Evolutionary conservation across 2,888 invertebrate genomes (phyloP).

Genomic region (Salticus scenicus): DNA sequence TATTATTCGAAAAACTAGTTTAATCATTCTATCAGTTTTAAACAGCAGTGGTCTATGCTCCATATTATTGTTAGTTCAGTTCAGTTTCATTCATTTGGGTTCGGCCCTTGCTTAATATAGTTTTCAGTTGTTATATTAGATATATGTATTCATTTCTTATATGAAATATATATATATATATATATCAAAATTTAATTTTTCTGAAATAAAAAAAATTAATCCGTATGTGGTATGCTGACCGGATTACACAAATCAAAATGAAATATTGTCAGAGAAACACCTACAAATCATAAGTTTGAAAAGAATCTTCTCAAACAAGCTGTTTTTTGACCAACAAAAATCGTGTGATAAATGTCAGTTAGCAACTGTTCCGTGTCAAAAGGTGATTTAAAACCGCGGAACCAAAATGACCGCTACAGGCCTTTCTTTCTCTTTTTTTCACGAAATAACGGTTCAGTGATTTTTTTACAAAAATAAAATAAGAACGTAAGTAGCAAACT

Average conservation of each 20-base stretch:
- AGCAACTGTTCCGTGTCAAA: not conserved
- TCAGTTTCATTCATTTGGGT: too few species aligned
- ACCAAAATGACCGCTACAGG: not conserved
- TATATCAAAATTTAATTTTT: too few species aligned
- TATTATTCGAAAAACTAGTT: too few species aligned
- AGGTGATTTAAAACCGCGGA: not conserved
- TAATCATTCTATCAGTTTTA: too few species aligned
- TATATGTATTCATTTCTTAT: too few species aligned
- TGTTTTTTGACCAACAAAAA: not conserved
- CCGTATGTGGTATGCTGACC: too few species aligned
- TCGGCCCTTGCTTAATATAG: too few species aligned
- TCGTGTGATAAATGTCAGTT: constrained; percentile 1
- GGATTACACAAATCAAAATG: not conserved
- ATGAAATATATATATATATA: too few species aligned
- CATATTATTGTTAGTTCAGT: too few species aligned
- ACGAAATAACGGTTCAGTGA: not conserved
- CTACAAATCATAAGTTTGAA: not conserved
- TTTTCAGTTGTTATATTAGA: too few species aligned
- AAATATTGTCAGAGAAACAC: not conserved
- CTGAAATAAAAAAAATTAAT: too few species aligned
- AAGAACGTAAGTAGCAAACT: not conserved
- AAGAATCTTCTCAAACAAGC: not conserved
- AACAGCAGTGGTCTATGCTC: too few species aligned
- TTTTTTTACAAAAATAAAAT: constrained; percentile 4
- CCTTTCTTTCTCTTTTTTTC: not conserved